Percentiles rank a stretch among this genome's conserved stretches.
These are phyloP conservation scores for Entomyzon cyanotis DNA, from an alignment of 2,113 vertebrate species.

Conservation along the genomic window DNA sequence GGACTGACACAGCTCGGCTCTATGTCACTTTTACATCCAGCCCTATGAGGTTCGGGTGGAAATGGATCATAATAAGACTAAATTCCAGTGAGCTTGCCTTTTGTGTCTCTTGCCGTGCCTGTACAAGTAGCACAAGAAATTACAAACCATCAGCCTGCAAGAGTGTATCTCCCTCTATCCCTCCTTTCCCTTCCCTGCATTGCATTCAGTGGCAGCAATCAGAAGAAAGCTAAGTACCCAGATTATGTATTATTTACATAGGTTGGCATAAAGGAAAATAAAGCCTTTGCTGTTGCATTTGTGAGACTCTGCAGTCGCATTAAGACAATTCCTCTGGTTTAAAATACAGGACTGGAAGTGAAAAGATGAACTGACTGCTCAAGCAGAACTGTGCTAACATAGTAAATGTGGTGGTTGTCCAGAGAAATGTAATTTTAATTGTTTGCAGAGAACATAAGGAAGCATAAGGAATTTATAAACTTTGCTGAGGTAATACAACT, in stretches of 20 bases:
- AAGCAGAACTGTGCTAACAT: background rate
- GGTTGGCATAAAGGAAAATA: background rate
- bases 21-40: background rate
- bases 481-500: background rate
- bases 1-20: rapidly evolving
- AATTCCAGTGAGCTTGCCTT: background rate
- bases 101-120: background rate
- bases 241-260: background rate
- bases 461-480: background rate
- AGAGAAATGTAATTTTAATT: background rate
- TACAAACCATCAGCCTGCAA: background rate
- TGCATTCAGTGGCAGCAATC: background rate
- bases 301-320: background rate
- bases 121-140: background rate
- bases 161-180: background rate
- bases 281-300: background rate
- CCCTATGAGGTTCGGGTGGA: background rate
- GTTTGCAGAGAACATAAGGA: background rate
- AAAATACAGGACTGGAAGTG: background rate
- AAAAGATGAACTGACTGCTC: background rate
- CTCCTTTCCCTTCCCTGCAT: background rate
- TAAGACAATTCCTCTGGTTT: background rate
- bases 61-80: background rate
- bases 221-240: background rate
- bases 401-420: background rate